These are phyloP conservation scores for Microctenopoma lineatum DNA, from an alignment of 2,797 vertebrate species.

Conservation along the genomic window DNA sequence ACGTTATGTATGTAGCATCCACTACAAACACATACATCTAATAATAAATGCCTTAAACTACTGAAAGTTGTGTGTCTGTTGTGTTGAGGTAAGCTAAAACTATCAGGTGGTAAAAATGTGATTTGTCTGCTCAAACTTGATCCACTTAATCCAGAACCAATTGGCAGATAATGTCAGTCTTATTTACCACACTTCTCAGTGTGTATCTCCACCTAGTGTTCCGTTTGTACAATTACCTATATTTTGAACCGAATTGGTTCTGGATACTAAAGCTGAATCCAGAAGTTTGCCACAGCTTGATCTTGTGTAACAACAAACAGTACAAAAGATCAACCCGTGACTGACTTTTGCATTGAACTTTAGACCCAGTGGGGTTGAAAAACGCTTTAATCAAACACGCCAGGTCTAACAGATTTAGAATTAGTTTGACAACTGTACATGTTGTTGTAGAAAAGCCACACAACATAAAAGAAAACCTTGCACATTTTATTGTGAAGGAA, in stretches of 20 bases:
- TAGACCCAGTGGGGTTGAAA: neutral
- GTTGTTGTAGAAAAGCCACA: neutral
- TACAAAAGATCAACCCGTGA: no score
- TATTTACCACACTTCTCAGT: neutral
- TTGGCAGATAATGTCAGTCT: neutral
- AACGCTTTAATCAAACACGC: neutral
- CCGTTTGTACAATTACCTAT: neutral
- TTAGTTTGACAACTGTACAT: neutral
- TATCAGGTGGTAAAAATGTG: neutral
- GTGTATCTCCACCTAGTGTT: conserved; percentile 58
- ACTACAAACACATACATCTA: neutral
- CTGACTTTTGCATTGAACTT: neutral
- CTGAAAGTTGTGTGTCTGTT: neutral
- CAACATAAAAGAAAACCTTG: conserved; percentile 39
- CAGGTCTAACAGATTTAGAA: neutral
- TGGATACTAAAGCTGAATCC: neutral
- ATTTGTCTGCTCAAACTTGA: neutral
- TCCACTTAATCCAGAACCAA: neutral
- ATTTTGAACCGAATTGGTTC: neutral
- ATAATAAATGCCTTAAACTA: neutral
- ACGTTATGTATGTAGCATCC: neutral
- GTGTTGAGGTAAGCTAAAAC: neutral
- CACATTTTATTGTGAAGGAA: conserved; percentile 65
- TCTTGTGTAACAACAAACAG: neutral
- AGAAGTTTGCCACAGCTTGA: neutral